Evolutionary conservation across 2,797 vertebrate species (phyloP), one percentile per base, ranked within the genome.

Genomic region (Leptodactylus fallax): DNA sequence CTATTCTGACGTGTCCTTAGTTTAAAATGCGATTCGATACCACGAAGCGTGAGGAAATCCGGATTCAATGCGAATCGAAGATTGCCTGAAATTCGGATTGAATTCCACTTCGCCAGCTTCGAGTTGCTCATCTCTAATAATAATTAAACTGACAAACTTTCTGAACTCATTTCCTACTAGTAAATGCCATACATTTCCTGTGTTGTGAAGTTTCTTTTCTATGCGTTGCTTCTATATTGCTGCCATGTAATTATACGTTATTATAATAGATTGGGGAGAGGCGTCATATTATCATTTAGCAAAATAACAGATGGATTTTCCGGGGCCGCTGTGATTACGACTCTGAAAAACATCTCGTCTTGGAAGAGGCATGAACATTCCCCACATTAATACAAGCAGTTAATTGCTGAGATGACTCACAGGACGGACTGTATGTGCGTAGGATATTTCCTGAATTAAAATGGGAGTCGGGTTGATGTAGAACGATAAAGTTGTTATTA

Each of bases 251-350:
- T 85, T 88, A 88, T 77, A 56, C 9, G 21, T 14, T 49, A 21
- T 72, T 63, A 71, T 56, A 51, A 74, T 80, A 71, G 12, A 23
- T 55, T 53, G 7, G 27, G 51, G 49, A 53, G 83, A n/a, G 21
- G 27, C 17, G 17, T 86, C 79, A 58, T 77, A 85, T 89, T 86
- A 81, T 87, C 47, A 83, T 86, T 86, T 27, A 82, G 67, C 71
- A 67, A 86, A 89, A 86, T 89, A 86, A 77, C 87, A 89, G 87
- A 89, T 89, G 83, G 83, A 78, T 89, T 82, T 82, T 89, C 49
- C 69, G 69, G 83, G 23, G 47, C 79, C 8, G 51, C 79, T 25
- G 71, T 86, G 79, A 86, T 86, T 86, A 71, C 55, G 4, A 14
- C 81, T 71, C 47, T 60, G 63, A 84, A 69, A 86, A 89, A 85